A percentile compares a stretch with the other conserved stretches of the same genome.
Conservation (phyloP, 2,888 invertebrate genomes). For the Cerastoderma edule region DNA sequence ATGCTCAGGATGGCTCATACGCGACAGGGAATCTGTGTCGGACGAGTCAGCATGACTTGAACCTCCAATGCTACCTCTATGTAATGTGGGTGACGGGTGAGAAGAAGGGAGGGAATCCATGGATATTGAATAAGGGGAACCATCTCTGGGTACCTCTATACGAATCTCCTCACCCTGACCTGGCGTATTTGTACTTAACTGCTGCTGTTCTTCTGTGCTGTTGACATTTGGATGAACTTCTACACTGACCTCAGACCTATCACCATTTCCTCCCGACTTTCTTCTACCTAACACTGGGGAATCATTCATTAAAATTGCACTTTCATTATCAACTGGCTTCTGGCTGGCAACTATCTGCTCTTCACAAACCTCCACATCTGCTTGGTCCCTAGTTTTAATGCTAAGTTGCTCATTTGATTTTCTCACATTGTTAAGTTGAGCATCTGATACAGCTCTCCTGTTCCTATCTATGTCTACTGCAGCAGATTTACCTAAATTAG, state of each 20-base stretch:
- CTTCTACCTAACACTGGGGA: slow-evolving; percentile 6
- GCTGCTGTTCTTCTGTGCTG: not conserved
- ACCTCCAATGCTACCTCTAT: slow-evolving; percentile 40
- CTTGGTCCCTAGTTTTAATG: slow-evolving; percentile 20
- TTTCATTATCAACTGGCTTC: slow-evolving; percentile 15
- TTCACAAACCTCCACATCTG: slow-evolving; percentile 8
- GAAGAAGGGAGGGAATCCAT: slow-evolving; percentile 70
- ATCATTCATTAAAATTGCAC: slow-evolving; percentile 22
- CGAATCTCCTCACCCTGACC: slow-evolving; percentile 1
- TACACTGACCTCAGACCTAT: not conserved
- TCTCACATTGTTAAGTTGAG: slow-evolving; percentile 26
- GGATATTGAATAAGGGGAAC: slow-evolving; percentile 68
- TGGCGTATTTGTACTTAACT: not conserved
- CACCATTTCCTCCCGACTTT: not conserved
- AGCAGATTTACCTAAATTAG: slow-evolving; percentile 26
- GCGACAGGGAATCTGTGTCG: slow-evolving; percentile 63
- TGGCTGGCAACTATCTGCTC: not conserved
- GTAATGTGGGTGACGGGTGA: slow-evolving; percentile 65
- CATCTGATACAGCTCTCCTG: slow-evolving; percentile 30
- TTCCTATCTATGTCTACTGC: slow-evolving; percentile 9
- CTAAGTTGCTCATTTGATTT: slow-evolving; percentile 20
- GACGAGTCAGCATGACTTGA: slow-evolving; percentile 56
- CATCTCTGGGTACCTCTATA: slow-evolving; percentile 40
- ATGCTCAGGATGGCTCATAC: slow-evolving; percentile 40
- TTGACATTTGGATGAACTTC: not conserved